Conservation (phyloP, 2,888 invertebrate genomes). For the Drosophila limbata region DNA sequence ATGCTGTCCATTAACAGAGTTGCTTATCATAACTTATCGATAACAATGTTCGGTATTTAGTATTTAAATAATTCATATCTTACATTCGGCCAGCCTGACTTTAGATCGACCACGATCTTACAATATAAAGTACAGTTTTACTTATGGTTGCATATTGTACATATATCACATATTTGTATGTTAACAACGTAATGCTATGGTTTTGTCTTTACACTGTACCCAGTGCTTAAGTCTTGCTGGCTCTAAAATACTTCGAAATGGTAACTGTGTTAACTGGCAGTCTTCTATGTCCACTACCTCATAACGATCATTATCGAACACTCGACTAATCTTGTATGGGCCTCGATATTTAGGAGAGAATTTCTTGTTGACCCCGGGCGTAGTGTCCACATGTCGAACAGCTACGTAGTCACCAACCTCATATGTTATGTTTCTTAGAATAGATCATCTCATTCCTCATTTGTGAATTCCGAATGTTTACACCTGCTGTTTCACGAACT, state of each 20-base stretch:
- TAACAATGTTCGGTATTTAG: too few relatives aligned
- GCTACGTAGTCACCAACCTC: background rate
- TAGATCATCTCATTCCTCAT: background rate
- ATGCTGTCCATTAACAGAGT: too few relatives aligned
- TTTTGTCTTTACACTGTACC: background rate
- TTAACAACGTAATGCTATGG: too few relatives aligned
- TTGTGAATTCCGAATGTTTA: background rate
- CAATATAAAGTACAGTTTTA: too few relatives aligned
- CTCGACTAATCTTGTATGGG: background rate
- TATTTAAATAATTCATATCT: too few relatives aligned
- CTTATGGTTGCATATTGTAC: too few relatives aligned
- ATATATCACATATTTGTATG: too few relatives aligned
- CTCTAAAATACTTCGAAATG: slow-evolving; percentile 1
- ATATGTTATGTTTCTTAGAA: background rate
- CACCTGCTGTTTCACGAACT: background rate
- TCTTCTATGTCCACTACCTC: slow-evolving; percentile 8
- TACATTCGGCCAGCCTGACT: too few relatives aligned
- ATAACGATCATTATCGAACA: slow-evolving; percentile 2
- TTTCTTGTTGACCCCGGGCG: background rate
- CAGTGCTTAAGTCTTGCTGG: slow-evolving; percentile 4
- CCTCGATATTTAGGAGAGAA: slow-evolving; percentile 1
- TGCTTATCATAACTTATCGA: too few relatives aligned
- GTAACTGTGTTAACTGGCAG: slow-evolving; percentile 6
- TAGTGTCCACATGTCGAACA: background rate
- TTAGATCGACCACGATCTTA: too few relatives aligned